Conservation (phyloP, 2,797 vertebrate genomes). For the Ceyx erithaca region DNA sequence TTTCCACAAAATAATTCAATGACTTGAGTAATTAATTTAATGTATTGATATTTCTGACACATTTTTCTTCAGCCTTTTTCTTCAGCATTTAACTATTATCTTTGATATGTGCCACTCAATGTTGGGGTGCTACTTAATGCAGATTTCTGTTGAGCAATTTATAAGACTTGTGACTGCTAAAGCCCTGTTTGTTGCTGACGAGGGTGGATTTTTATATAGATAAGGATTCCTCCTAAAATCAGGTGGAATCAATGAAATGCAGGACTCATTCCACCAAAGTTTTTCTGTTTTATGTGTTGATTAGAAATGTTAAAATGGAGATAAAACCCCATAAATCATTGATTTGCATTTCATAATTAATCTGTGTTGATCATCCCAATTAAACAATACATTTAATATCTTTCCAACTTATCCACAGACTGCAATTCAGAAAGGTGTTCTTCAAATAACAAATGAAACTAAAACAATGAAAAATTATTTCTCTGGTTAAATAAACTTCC, state of each 20-base stretch:
- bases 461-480: neutral
- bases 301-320: neutral
- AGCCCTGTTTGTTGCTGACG: neutral
- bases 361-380: neutral
- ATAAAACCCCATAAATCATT: neutral
- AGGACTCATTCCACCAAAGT: neutral
- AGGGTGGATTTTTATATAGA: neutral
- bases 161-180: neutral
- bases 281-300: neutral
- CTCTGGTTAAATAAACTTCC: neutral
- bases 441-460: neutral
- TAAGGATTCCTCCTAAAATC: neutral
- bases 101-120: fast-evolving
- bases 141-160: neutral
- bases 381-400: neutral
- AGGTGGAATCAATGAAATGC: fast-evolving
- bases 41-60: neutral
- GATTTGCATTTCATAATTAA: neutral
- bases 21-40: neutral
- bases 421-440: neutral
- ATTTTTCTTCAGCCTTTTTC: neutral
- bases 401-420: neutral
- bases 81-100: neutral
- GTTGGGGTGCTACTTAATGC: neutral
- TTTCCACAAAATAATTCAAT: neutral